These are phyloP conservation scores for Phainopepla nitens DNA, from an alignment of 2,113 vertebrate species.

Conservation along the genomic window DNA sequence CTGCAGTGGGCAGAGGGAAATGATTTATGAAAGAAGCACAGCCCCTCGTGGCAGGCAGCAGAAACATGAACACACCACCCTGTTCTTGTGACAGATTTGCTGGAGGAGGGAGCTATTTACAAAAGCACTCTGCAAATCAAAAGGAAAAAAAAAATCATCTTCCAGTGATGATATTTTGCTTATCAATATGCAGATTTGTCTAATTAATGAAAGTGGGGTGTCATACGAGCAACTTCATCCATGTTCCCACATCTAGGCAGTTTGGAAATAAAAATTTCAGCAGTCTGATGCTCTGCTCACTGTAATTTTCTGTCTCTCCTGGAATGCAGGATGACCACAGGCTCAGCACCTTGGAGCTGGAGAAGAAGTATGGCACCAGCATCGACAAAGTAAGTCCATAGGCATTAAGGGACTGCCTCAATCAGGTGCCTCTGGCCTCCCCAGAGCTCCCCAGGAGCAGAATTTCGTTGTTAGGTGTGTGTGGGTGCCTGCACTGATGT, in stretches of 20 bases:
- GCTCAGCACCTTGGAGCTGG: slow-evolving; percentile 67
- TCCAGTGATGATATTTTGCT: not conserved
- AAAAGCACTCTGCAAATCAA: not conserved
- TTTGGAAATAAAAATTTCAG: not conserved
- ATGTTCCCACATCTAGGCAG: not conserved
- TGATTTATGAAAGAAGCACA: not conserved
- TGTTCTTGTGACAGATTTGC: slow-evolving; percentile 5
- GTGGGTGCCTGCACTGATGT: not conserved
- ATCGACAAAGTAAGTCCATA: slow-evolving; percentile 65
- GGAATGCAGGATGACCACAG: slow-evolving; percentile 75
- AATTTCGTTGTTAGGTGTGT: accelerated
- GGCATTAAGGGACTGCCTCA: not conserved
- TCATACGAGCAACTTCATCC: not conserved
- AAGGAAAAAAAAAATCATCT: not conserved
- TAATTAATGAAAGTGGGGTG: not conserved
- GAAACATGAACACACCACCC: not conserved
- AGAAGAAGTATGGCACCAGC: slow-evolving; percentile 72
- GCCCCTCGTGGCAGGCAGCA: not conserved
- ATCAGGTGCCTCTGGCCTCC: not conserved
- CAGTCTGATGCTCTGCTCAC: not conserved
- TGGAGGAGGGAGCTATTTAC: not conserved
- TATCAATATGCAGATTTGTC: not conserved
- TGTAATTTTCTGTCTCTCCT: not conserved
- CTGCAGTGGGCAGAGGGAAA: not conserved
- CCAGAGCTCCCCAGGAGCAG: not conserved